Base-by-base conservation (phyloP, 2,113 vertebrate genomes). In the Corydoras sp. region DNA sequence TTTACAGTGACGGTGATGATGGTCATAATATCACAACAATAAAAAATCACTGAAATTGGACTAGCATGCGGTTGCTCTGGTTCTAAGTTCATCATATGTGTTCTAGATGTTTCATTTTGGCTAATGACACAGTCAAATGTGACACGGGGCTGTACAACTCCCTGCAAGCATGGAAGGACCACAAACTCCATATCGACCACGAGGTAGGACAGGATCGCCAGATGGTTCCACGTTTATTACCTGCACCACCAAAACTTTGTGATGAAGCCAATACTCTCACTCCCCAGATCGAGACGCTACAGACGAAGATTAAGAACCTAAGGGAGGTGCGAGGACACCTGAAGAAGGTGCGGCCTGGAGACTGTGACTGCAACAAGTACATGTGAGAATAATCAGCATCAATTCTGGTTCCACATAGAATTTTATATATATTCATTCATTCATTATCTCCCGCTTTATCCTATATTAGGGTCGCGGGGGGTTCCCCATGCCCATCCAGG, bases 141-240 rank as follows among this genome's bases (percentile, higher is more conserved):
- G 96, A 98, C 68, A 85, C 87, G 0, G 91, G 95, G 56, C 83
- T 99, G 1, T 98, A 98, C 77, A 89, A 89, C 81, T 94, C 94
- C 9, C 87, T 99, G 71, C 95, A 97, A 83, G 96, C 96, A 30
- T 99, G 96, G 96, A 99, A 97, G 78, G 96, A 99, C 81, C 96
- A 99, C 85, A 97, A 97, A 75, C 88, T 98, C 64, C 95, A 97
- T 78, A 95, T 99, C 3, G 96, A 98, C 85, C 95, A 98, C 0
- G 94, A 98, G 92, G 96, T 96, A 69, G 75, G 82, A 24, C 18
- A 24, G 18, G 18, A 24, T 24, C 18, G 18, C 18, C 18, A 24
- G 18, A 24, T 24, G 18, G 18, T 24, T 24, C 2, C 18, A 24
- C 18, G 18, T 24, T 24, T 24, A 24, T 24, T 24, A 24, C 18